Base-by-base conservation (phyloP, 2,888 invertebrate species). In the Acholoe squamosa region DNA sequence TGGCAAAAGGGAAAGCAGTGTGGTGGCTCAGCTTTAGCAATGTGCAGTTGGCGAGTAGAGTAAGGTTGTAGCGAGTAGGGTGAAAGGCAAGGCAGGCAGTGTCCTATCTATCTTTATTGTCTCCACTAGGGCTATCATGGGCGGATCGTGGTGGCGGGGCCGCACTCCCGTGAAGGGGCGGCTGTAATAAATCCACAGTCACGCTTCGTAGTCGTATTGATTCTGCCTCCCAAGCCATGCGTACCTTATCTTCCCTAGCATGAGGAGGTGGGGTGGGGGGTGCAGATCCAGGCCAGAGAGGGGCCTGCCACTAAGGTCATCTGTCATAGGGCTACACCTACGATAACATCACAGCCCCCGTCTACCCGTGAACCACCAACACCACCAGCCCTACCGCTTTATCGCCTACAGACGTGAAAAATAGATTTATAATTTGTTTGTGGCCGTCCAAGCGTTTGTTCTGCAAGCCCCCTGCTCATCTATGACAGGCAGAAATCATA, bases 401-500 rank as follows among this genome's bases (percentile, higher is more conserved):
- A 28, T 71, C 71, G 28, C 71, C 14, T 71, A n/a, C 28, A 71
- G 71, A 71, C 31, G 71, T 71, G 71, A 71, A 71, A 71, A 71
- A 71, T 71, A 71, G 71, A 71, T 71, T 71, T 71, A 71, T 71
- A 71, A 71, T 71, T 71, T 71, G 71, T 28, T 43, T 28, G 71
- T 25, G 71, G 28, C 71, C 31, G 28, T 22, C 71, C 71, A 25
- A 71, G n/a, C 71, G 71, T 71, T 71, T 71, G 71, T 71, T 71
- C 28, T 43, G 43, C 71, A 22, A 7, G 31, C 71, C 71, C 22
- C 71, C 25, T 71, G 28, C 71, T 71, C 28, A 71, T 71, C 71
- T 71, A 14, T 71, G 71, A 71, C 71, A 71, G 25, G 31, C 71
- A 71, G 71, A 31, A 31, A 28, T 61, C 61, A 61, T 61, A n/a